Conservation (phyloP, 2,888 invertebrate genomes). For the Sicus ferrugineus region DNA sequence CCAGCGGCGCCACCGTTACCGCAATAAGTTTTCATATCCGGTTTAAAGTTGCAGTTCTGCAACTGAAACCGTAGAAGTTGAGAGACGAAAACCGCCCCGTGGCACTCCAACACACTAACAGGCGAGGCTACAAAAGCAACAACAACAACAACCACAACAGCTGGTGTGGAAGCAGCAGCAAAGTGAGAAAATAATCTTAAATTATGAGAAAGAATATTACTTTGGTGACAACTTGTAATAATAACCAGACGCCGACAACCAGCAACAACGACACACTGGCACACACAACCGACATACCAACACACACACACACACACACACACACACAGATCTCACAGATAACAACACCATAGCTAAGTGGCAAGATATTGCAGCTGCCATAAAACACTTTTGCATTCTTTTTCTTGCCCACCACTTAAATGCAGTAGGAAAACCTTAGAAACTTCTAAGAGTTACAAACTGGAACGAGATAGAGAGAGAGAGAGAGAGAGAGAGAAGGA, state of each 20-base stretch:
- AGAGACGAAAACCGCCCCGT: neutral
- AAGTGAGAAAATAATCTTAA: slow-evolving; percentile 48
- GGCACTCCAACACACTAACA: neutral
- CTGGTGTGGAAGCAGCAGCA: neutral
- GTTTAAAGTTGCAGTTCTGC: slow-evolving; percentile 9
- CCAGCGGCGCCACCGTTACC: slow-evolving; percentile 38
- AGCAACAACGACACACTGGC: slow-evolving; percentile 7
- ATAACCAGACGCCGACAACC: slow-evolving; percentile 37
- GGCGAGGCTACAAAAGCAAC: neutral
- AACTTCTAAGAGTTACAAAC: neutral
- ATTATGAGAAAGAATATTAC: slow-evolving; percentile 50
- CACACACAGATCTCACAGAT: slow-evolving; percentile 6
- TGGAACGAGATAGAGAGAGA: neutral
- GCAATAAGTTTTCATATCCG: slow-evolving; percentile 41
- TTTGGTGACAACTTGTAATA: slow-evolving; percentile 50
- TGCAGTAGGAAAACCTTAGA: neutral
- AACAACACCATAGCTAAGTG: slow-evolving; percentile 38
- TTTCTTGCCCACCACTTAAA: neutral
- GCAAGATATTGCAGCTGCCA: slow-evolving; percentile 41
- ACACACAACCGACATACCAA: neutral
- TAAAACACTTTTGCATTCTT: slow-evolving; percentile 39
- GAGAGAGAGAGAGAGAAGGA: neutral
- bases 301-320: slow-evolving; percentile 4
- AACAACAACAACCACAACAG: slow-evolving; percentile 6
- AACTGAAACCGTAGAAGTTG: slow-evolving; percentile 1